Conservation (phyloP, 2,888 invertebrate genomes). For the Microplitis manilae region DNA sequence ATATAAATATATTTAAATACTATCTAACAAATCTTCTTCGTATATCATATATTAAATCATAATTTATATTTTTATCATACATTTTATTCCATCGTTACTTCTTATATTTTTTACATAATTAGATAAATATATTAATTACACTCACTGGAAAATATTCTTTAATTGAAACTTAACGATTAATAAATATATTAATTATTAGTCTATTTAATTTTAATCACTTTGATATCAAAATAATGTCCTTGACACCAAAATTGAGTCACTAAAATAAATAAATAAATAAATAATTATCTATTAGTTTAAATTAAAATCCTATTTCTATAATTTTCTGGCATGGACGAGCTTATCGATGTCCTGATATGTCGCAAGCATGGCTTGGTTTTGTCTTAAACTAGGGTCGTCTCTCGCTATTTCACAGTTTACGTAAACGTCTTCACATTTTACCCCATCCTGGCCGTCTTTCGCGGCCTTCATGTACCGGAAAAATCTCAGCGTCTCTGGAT, state of each 20-base stretch:
- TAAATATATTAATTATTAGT: not conserved
- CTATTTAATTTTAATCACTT: not conserved
- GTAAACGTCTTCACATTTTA: conserved; percentile 81
- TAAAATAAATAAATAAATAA: not conserved
- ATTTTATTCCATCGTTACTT: not conserved
- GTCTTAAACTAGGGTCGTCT: conserved; percentile 74
- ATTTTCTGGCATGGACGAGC: conserved; percentile 85
- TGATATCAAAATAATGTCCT: not conserved
- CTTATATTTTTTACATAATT: not conserved
- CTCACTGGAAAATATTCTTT: not conserved
- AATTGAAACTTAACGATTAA: not conserved
- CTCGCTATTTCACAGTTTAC: conserved; percentile 78
- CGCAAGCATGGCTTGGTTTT: conserved; percentile 86
- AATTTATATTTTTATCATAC: not conserved
- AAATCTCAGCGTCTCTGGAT: conserved; percentile 89
- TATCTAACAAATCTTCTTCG: not conserved
- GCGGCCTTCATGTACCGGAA: conserved; percentile 94
- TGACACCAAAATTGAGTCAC: not conserved
- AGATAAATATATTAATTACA: not conserved
- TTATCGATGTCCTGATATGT: conserved; percentile 91
- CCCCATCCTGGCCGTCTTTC: conserved; percentile 87
- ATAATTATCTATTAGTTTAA: conserved; percentile 5
- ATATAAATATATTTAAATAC: not conserved
- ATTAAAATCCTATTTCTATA: conserved; percentile 58
- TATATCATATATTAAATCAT: not conserved